Evolutionary conservation across 2,797 vertebrate species (phyloP).

Genomic region (Anisognathus igniventris): DNA sequence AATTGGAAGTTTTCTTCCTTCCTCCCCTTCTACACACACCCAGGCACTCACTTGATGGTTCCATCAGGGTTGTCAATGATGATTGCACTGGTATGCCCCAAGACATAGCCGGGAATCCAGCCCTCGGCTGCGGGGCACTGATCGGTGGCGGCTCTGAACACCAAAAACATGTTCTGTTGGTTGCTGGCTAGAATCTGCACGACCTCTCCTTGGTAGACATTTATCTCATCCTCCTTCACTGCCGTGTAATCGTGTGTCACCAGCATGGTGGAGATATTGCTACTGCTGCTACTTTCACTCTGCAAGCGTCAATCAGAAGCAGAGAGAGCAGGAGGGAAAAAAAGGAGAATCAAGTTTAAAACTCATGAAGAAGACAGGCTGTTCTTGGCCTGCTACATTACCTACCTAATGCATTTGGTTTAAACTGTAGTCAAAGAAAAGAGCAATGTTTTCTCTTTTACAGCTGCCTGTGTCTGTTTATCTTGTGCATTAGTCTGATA

Average conservation of each 20-base stretch:
- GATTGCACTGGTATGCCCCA: slow-evolving; percentile 94
- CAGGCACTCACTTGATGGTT: slow-evolving; percentile 88
- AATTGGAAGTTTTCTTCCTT: not conserved
- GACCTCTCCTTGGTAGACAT: slow-evolving; percentile 95
- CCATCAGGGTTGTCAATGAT: slow-evolving; percentile 89
- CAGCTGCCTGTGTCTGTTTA: not conserved
- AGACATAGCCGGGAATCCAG: slow-evolving; percentile 98
- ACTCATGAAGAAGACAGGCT: not conserved
- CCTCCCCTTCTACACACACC: not conserved
- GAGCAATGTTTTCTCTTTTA: not conserved
- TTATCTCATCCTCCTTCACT: slow-evolving; percentile 99
- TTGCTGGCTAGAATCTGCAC: slow-evolving; percentile 99
- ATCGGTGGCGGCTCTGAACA: slow-evolving; percentile 96
- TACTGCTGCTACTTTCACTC: slow-evolving; percentile 99
- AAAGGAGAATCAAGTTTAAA: slow-evolving; percentile 6
- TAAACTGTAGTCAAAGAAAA: not conserved
- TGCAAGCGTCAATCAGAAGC: slow-evolving; percentile 62
- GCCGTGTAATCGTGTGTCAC: slow-evolving; percentile 99
- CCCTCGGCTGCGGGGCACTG: slow-evolving; percentile 98
- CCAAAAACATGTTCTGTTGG: slow-evolving; percentile 99
- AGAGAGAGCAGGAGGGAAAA: slow-evolving; percentile 4
- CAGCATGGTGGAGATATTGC: slow-evolving; percentile 99
- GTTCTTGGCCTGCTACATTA: not conserved
- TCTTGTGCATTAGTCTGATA: not conserved
- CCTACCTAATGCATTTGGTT: not conserved